Base-by-base conservation (phyloP, 1,140 invertebrate genomes). In the Cryptotermes secundus region DNA sequence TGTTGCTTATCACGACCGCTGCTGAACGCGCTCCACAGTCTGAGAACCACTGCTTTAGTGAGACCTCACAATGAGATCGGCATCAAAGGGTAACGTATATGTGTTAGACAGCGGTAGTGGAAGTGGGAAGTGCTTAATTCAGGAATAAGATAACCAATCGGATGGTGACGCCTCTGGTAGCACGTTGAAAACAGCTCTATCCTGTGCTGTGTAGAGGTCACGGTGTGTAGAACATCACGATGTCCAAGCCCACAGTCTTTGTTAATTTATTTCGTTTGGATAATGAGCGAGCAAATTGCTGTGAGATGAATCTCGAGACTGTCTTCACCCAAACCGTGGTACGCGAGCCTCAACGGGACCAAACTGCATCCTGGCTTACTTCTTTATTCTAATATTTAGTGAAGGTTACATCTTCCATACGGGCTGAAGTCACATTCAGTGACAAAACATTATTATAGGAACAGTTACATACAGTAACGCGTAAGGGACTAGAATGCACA, bases 121-220 rank as follows among this genome's bases (percentile, higher is more conserved):
- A 59, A 65, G 59, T 65, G 59, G n/a, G 12, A n/a, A 65, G 59
- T 65, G 59, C 59, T 65, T 65, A 65, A 65, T 65, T 65, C n/a
- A 31, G 59, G 59, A 12, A 65, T 65, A 14, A 65, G 24, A 65
- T n/a, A 65, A 65, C 59, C 59, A n/a, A n/a, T n/a, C n/a, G n/a
- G 24, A 31, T 31, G 45, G 12, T 65, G 2, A 65, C 59, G 59
- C n/a, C 59, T n/a, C 24, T 7, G 59, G 59, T 26, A n/a, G 59
- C 26, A 14, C 26, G 19, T n/a, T n/a, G 59, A 26, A 65, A 65
- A n/a, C 59, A 14, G 59, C 59, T 65, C 22, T 1, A 12, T n/a
- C n/a, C 3, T 65, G n/a, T 65, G 12, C 12, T 24, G 53, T 59
- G 24, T 26, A 59, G 59, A 31, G 59, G 59, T 65, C 26, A 65